Conservation (phyloP, 2,888 invertebrate genomes). For the Catocala fraxini region DNA sequence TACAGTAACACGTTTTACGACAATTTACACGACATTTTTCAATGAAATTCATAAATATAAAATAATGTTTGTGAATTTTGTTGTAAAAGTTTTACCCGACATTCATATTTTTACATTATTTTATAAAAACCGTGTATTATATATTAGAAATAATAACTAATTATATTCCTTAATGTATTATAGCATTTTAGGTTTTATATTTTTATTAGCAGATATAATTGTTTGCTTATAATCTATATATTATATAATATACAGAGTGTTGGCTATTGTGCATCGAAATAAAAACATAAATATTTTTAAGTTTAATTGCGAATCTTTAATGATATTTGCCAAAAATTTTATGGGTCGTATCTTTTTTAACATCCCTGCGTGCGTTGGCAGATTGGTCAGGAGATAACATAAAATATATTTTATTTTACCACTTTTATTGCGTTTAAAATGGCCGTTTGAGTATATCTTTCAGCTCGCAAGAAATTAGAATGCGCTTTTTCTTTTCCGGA, state of each 20-base stretch:
- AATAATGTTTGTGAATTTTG: too few species aligned
- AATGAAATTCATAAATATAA: too few species aligned
- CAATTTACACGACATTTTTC: too few species aligned
- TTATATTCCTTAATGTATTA: too few species aligned
- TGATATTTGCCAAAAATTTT: constrained; percentile 56
- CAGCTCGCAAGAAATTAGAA: constrained; percentile 17
- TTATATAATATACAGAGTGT: constrained; percentile 9
- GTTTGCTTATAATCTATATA: not conserved
- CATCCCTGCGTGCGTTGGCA: constrained; percentile 37
- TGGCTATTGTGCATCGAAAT: constrained; percentile 17
- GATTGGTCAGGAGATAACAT: constrained; percentile 53
- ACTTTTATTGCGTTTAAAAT: constrained; percentile 50
- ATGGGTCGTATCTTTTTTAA: constrained; percentile 55
- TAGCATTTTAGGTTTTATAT: too few species aligned
- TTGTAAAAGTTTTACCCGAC: too few species aligned
- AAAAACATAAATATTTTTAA: constrained; percentile 35
- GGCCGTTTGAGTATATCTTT: constrained; percentile 31
- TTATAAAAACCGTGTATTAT: too few species aligned
- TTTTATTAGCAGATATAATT: not conserved
- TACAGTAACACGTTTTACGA: not conserved
- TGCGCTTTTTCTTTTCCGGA: constrained; percentile 5
- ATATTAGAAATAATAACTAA: too few species aligned
- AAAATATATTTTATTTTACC: constrained; percentile 53
- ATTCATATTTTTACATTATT: too few species aligned
- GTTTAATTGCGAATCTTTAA: constrained; percentile 52